Evolutionary conservation across 2,113 vertebrate species (phyloP), one percentile per base, ranked within the genome.

Genomic region (Lampris megalopsis): DNA sequence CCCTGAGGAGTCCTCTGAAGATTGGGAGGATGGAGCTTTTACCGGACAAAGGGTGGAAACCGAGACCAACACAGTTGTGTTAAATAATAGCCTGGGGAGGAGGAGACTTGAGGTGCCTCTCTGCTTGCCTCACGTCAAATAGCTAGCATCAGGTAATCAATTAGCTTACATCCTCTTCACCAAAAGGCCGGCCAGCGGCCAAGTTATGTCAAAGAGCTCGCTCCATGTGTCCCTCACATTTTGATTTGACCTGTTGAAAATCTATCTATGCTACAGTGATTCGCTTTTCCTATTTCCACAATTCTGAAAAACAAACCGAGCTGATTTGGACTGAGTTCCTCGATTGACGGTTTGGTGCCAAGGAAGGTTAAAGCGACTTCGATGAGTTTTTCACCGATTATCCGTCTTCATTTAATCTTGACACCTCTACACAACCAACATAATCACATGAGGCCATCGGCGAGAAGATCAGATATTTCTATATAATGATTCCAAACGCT

Each of bases 11-110:
- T 71, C 73, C 79, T 81, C 79, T 63, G 77, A 90, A 84, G 86
- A 85, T 86, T 67, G 74, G 81, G 82, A 88, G 90, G 87, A 89
- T 79, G 57, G 81, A 86, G 86, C 80, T 89, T 86, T 91, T 87
- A 81, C 79, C 80, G 89, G 89, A 92, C 86, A 90, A 90, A 90
- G 84, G 66, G 56, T 78, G 72, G 81, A 87, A 91, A 83, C 86
- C 72, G 84, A 83, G 85, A 90, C 87, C 82, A 90, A 90, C 79
- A 84, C 71, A 73, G 84, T 50, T 86, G 86, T 89, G 83, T 90
- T 88, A 90, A 89, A 86, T 90, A 85, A 90, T 87, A 86, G 86
- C 87, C 83, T 72, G 66, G 36, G 84, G 84, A 68, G 85, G 61
- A 37, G 8, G 59, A 81, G 67, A 83, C 71, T 79, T 49, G 78